Conservation (phyloP, 2,888 invertebrate genomes). For the Gymnosoma rotundatum region DNA sequence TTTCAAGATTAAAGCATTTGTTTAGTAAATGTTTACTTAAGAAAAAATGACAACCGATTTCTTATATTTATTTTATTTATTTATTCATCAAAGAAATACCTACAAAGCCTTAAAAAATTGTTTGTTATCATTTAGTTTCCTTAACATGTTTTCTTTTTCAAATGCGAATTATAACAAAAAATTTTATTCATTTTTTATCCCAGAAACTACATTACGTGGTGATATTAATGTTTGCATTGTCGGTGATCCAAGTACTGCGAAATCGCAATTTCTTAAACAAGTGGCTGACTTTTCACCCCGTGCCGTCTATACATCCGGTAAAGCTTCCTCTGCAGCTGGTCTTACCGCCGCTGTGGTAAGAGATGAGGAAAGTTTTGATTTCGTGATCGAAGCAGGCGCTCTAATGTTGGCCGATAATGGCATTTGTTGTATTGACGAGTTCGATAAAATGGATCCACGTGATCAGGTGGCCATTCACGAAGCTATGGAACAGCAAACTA, state of each 20-base stretch:
- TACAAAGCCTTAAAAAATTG: no score
- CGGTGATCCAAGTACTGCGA: constrained; percentile 99
- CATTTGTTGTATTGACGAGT: constrained; percentile 99
- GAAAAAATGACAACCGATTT: no score
- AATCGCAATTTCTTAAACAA: constrained; percentile 97
- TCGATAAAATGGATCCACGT: constrained; percentile 98
- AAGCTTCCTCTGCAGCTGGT: constrained; percentile 98
- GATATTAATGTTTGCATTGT: constrained; percentile 99
- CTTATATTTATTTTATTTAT: no score
- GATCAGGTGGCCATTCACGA: constrained; percentile 99
- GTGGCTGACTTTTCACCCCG: constrained; percentile 97
- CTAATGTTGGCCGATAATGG: constrained; percentile 99
- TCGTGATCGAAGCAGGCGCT: constrained; percentile 99
- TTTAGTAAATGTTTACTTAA: no score
- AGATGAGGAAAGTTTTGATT: constrained; percentile 99
- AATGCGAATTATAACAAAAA: background rate
- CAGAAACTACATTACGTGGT: constrained; percentile 94
- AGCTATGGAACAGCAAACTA: constrained; percentile 99
- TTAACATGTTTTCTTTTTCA: no score
- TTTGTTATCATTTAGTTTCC: no score
- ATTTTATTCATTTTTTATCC: background rate
- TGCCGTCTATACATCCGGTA: constrained; percentile 99
- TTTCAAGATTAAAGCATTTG: no score
- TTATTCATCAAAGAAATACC: no score
- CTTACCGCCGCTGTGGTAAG: constrained; percentile 98